These are phyloP conservation scores for Anodontia alba DNA, from an alignment of 2,888 invertebrate species.

Conservation along the genomic window DNA sequence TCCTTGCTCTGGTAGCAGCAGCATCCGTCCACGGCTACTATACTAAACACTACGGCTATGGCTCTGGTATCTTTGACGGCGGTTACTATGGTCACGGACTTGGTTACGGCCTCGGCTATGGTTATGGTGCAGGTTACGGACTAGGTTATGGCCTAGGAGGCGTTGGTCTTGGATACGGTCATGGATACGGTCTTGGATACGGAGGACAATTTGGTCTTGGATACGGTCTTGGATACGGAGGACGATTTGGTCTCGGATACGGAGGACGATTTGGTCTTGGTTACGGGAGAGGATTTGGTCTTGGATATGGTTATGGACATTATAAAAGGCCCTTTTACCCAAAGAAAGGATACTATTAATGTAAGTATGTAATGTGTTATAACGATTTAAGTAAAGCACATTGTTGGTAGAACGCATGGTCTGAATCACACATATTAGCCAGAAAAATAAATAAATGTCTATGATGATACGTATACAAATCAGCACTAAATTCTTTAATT, in stretches of 20 bases:
- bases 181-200: background rate
- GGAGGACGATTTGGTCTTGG: background rate
- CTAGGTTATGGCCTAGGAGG: background rate
- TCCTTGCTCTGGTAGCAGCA: background rate
- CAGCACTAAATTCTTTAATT: too few relatives aligned
- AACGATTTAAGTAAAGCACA: too few relatives aligned
- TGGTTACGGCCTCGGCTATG: background rate
- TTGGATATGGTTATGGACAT: background rate
- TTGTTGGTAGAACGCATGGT: too few relatives aligned
- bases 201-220: background rate
- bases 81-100: conserved; percentile 4
- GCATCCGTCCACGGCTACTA: background rate
- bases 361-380: too few relatives aligned
- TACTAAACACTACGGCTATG: background rate
- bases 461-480: too few relatives aligned
- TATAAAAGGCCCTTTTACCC: background rate
- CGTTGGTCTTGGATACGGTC: background rate
- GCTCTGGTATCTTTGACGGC: too few relatives aligned
- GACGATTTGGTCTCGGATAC: conserved; percentile 3
- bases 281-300: background rate
- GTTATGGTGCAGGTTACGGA: background rate
- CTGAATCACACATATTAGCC: too few relatives aligned
- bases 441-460: too few relatives aligned
- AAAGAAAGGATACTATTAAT: background rate
- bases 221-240: background rate